Evolutionary conservation across 1,140 invertebrate species (phyloP).

Genomic region (Neocloeon triangulifer): DNA sequence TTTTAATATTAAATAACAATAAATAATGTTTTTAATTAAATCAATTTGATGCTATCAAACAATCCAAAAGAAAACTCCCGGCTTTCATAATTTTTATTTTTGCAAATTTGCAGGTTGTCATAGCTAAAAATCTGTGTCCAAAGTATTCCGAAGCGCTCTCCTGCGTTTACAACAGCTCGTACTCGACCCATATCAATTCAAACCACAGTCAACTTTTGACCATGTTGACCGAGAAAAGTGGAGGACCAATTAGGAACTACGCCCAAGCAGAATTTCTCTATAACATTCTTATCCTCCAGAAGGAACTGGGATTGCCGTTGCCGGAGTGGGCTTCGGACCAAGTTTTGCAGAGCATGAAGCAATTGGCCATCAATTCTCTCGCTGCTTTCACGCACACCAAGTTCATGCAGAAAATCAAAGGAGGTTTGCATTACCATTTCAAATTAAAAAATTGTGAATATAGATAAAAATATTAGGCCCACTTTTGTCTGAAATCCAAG

Average conservation of each 20-base stretch:
- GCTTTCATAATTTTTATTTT: too few species aligned
- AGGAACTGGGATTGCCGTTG: slow-evolving; percentile 31
- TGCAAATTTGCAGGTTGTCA: slow-evolving; percentile 23
- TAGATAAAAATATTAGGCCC: too few species aligned
- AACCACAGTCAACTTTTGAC: slow-evolving; percentile 33
- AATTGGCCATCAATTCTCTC: slow-evolving; percentile 40
- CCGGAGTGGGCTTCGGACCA: slow-evolving; percentile 46
- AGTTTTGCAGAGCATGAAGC: slow-evolving; percentile 38
- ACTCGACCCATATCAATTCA: slow-evolving; percentile 26
- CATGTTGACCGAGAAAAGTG: slow-evolving; percentile 36
- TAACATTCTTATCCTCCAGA: slow-evolving; percentile 46
- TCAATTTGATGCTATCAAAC: too few species aligned
- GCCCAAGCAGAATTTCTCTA: slow-evolving; percentile 47
- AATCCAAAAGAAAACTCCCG: too few species aligned
- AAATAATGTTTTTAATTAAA: too few species aligned
- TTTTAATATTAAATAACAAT: too few species aligned
- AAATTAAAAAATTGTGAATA: too few species aligned
- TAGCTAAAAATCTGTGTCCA: slow-evolving; percentile 34
- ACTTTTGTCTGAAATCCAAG: slow-evolving; percentile 18
- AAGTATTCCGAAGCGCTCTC: slow-evolving; percentile 29
- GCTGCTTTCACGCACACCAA: slow-evolving; percentile 42
- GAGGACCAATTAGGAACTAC: slow-evolving; percentile 34
- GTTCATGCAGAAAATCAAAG: slow-evolving; percentile 45
- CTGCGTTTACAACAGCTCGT: slow-evolving; percentile 24
- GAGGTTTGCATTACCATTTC: too few species aligned